These are phyloP conservation scores for Luperina nickerlii DNA, from an alignment of 2,888 invertebrate species.

Conservation along the genomic window DNA sequence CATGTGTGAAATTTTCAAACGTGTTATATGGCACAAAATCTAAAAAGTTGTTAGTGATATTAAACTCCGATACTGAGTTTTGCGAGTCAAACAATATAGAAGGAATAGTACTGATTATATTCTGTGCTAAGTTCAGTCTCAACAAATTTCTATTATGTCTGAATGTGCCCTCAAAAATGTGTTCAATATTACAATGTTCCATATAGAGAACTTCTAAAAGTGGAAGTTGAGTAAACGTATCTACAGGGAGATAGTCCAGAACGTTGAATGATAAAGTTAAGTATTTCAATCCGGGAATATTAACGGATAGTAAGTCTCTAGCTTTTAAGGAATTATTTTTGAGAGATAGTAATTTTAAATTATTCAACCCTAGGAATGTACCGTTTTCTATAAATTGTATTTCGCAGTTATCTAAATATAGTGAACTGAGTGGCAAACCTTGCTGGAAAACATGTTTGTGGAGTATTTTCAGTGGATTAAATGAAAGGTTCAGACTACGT, in stretches of 20 bases:
- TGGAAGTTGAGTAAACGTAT: conserved; percentile 94
- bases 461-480: conserved; percentile 93
- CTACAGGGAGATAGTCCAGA: conserved; percentile 92
- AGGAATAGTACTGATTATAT: conserved; percentile 92
- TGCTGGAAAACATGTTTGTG: conserved; percentile 94
- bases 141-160: conserved; percentile 93
- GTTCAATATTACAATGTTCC: conserved; percentile 92
- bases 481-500: conserved; percentile 94
- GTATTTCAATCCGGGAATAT: conserved; percentile 94
- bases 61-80: conserved; percentile 93
- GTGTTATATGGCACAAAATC: conserved; percentile 94
- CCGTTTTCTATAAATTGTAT: conserved; percentile 93
- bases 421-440: conserved; percentile 93
- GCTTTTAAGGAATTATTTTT: conserved; percentile 93
- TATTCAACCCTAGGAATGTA: conserved; percentile 93
- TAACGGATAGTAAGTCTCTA: conserved; percentile 92
- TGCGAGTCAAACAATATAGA: conserved; percentile 92
- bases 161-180: conserved; percentile 93
- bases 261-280: conserved; percentile 94
- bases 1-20: conserved; percentile 92
- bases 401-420: conserved; percentile 94
- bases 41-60: conserved; percentile 93
- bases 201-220: conserved; percentile 93
- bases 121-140: conserved; percentile 93
- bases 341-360: conserved; percentile 94